Evolutionary conservation across 2,797 vertebrate genomes (phyloP).

Genomic region (Leontopithecus rosalia): DNA sequence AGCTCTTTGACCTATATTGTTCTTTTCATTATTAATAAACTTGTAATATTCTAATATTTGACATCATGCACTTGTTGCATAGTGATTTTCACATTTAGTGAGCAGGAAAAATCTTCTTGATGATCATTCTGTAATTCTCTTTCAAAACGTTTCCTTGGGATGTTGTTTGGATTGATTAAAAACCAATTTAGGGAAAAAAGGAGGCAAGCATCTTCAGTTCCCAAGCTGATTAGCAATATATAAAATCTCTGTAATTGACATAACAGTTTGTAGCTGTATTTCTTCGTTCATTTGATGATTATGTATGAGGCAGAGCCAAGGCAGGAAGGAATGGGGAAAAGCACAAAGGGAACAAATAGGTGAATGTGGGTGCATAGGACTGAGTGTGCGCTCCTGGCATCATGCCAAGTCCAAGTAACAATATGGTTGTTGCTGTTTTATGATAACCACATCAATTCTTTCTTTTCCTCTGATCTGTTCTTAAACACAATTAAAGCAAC

Average conservation of each 20-base stretch:
- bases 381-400: not conserved
- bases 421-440: not conserved
- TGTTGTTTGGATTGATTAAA: constrained; percentile 84
- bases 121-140: constrained; percentile 81
- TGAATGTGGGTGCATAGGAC: rapidly evolving
- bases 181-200: constrained; percentile 68
- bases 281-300: constrained; percentile 69
- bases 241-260: constrained; percentile 66
- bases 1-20: constrained; percentile 58
- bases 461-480: not conserved
- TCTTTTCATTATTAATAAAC: constrained; percentile 90
- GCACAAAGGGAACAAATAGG: not conserved
- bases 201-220: constrained; percentile 59
- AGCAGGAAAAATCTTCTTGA: constrained; percentile 84
- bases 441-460: not conserved
- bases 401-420: not conserved
- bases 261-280: constrained; percentile 60
- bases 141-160: constrained; percentile 80
- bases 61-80: constrained; percentile 85
- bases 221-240: constrained; percentile 64
- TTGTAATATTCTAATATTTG: constrained; percentile 85
- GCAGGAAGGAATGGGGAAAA: not conserved
- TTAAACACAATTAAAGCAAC: not conserved
- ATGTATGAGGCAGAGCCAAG: constrained; percentile 18
- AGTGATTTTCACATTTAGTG: constrained; percentile 90